A percentile compares a stretch with the other conserved stretches of the same genome.
These are phyloP conservation scores for Ficedula albicollis DNA, from an alignment of 2,797 vertebrate genomes.

Conservation along the genomic window DNA sequence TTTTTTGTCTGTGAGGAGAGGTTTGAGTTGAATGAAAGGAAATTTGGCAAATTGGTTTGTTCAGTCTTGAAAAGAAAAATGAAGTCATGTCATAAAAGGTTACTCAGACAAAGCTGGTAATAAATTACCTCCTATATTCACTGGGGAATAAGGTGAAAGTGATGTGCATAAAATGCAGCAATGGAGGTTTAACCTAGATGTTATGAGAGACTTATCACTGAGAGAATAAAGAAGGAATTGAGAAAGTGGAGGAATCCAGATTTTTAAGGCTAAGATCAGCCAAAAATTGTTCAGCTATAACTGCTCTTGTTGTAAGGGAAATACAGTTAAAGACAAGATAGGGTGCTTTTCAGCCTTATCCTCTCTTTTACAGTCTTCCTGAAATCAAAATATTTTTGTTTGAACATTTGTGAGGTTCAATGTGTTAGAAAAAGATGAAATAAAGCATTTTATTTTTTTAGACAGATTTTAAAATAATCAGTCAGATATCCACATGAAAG, in stretches of 20 bases:
- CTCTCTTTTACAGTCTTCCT: neutral
- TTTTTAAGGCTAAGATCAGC: neutral
- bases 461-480: neutral
- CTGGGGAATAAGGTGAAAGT: neutral
- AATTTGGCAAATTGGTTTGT: neutral
- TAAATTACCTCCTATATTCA: neutral
- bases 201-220: neutral
- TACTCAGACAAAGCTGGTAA: neutral
- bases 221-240: neutral
- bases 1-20: neutral
- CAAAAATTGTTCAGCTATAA: neutral
- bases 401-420: neutral
- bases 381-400: neutral
- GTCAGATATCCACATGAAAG: neutral
- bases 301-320: neutral
- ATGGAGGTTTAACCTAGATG: neutral
- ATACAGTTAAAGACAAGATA: neutral
- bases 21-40: neutral
- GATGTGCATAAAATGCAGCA: neutral
- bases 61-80: neutral
- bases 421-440: neutral
- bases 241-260: neutral
- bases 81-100: neutral
- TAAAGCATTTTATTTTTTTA: neutral
- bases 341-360: neutral